Conservation (phyloP, 2,888 invertebrate species). For the Melanophora roralis region DNA sequence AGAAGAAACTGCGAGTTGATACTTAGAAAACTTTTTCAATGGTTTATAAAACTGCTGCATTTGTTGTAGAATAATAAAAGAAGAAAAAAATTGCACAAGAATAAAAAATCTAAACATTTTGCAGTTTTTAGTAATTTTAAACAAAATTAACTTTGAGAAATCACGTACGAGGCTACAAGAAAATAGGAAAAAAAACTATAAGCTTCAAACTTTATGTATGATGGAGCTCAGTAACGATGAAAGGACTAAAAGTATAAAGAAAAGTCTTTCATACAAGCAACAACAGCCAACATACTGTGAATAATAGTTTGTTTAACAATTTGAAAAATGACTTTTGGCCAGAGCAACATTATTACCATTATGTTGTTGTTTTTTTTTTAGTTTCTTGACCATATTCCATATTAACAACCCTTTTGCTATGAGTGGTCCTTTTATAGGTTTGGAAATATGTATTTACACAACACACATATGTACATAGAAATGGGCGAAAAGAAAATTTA, state of each 20-base stretch:
- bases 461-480: too few species aligned
- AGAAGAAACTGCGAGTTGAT: too few species aligned
- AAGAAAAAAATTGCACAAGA: not conserved
- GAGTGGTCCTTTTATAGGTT: too few species aligned
- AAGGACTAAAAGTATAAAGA: not conserved
- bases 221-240: conserved; percentile 26
- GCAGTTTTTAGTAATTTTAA: conserved; percentile 40
- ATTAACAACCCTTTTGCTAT: too few species aligned
- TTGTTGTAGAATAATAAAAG: not conserved
- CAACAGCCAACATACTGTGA: conserved; percentile 49
- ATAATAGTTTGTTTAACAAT: conserved; percentile 64
- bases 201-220: not conserved
- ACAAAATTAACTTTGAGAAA: conserved; percentile 42
- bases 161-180: conserved; percentile 43
- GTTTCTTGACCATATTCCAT: too few species aligned
- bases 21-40: too few species aligned
- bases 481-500: too few species aligned
- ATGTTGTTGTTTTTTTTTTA: conserved; percentile 16
- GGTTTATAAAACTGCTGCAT: too few species aligned
- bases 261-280: not conserved
- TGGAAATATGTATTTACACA: too few species aligned
- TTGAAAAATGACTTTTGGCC: conserved; percentile 64
- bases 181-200: not conserved
- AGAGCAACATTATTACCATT: conserved; percentile 55
- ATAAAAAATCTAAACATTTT: conserved; percentile 16